Base-by-base conservation (phyloP, 2,797 vertebrate species). In the Rousettus madagascariensis region DNA sequence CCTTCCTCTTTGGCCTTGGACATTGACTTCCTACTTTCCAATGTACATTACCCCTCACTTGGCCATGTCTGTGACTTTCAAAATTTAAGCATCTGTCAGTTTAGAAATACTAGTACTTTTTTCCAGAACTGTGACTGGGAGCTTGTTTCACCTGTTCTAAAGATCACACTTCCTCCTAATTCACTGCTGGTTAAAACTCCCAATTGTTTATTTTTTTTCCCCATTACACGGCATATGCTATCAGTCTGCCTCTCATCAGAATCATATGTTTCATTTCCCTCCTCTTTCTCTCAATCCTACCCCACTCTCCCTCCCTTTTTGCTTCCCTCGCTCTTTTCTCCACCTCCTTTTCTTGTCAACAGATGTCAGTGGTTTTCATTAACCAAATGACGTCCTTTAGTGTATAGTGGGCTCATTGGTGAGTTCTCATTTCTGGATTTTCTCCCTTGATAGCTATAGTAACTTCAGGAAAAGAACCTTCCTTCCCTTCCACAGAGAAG, bases 361-460 rank as follows among this genome's bases (percentile, higher is more conserved):
- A 96, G 93, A 96, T 96, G 78, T 84, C 86, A 89, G 57, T 88
- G 82, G 17, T 66, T 96, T 96, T 83, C 78, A 94, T 92, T 94
- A 90, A 77, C 38, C 19, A 15, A 91, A 91, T 83, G 74, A 74
- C 78, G 5, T 95, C 94, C 71, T 82, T 86, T 78, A 51, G 61
- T 49, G 36, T 84, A 20, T 33, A 16, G 53, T 75, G 65, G 63
- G 43, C 30, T 88, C 95, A 71, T 65, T 59, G 87, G 26, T 90
- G 51, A 26, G 53, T 79, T 74, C 41, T 92, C 68, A 82, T 93
- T 86, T 97, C 87, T 95, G 78, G 33, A 77, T 94, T 94, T 78
- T 92, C 82, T 77, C 66, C 66, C 38, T 89, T 92, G 69, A 82
- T 95, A 89, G 71, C 71, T 91, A 4, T 85, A 94, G 75, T 94